phyloP scores from a whole-genome alignment of 2,888 invertebrate genomes.

The Metopia argyrocephala region DNA sequence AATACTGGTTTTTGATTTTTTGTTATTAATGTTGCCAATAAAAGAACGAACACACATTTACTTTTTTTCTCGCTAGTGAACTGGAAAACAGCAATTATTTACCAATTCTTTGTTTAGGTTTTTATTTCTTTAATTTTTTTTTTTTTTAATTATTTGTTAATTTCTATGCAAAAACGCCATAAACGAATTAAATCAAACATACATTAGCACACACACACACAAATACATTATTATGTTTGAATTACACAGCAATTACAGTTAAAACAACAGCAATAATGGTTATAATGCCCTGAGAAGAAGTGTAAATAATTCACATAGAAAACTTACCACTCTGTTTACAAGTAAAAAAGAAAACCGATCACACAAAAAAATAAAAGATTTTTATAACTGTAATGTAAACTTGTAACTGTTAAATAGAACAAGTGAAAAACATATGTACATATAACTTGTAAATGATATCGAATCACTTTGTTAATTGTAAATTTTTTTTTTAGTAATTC shows the following conservation, averaged over 20 bases:
- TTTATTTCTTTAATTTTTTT: constrained; percentile 1
- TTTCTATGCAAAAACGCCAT: background rate
- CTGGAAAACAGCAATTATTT: constrained; percentile 58
- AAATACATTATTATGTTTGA: background rate
- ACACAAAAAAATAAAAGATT: background rate
- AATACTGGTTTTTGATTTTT: too few relatives aligned
- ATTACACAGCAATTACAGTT: background rate
- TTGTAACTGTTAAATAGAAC: background rate
- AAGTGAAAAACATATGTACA: background rate
- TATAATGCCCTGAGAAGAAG: background rate
- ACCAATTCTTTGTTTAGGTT: constrained; percentile 37
- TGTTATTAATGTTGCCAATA: background rate
- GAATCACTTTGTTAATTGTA: background rate
- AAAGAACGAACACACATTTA: background rate
- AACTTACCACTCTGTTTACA: background rate
- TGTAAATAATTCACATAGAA: background rate
- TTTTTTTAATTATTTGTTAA: background rate
- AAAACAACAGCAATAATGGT: background rate
- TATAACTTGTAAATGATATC: background rate
- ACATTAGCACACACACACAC: background rate
- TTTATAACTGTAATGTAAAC: background rate
- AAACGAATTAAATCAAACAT: background rate
- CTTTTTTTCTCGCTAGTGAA: constrained; percentile 43
- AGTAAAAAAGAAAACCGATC: background rate
- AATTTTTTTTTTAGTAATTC: too few relatives aligned